Percentiles rank a stretch among this genome's conserved stretches.
These are phyloP conservation scores for Harmothoe impar DNA, from an alignment of 2,888 invertebrate species.

Conservation along the genomic window DNA sequence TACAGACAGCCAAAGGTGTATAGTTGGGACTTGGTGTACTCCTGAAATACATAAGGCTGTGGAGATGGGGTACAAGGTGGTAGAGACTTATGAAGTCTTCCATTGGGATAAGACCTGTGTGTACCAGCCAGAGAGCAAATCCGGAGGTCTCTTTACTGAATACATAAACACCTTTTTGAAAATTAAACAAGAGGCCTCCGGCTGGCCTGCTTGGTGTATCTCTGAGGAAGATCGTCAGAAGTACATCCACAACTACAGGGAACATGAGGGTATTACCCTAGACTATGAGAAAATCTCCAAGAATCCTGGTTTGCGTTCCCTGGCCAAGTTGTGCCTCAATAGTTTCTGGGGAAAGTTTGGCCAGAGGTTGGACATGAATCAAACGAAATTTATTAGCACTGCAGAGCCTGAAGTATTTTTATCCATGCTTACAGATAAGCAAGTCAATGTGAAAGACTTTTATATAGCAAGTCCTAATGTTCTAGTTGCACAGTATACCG, in stretches of 20 bases:
- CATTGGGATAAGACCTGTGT: constrained; percentile 6
- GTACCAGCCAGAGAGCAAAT: not conserved
- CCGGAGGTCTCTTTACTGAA: constrained; percentile 36
- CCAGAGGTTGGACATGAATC: not conserved
- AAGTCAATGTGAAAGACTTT: too few species aligned
- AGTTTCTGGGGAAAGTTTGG: constrained; percentile 69
- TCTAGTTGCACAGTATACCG: too few species aligned
- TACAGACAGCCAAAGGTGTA: not conserved
- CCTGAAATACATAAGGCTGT: not conserved
- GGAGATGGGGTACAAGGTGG: constrained; percentile 6
- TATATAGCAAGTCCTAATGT: too few species aligned
- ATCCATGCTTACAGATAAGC: too few species aligned
- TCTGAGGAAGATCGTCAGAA: constrained; percentile 70
- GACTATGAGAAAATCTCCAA: constrained; percentile 49
- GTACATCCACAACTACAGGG: constrained; percentile 70
- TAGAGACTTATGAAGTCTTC: constrained; percentile 25
- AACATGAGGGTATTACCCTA: constrained; percentile 21
- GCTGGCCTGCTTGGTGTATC: constrained; percentile 72
- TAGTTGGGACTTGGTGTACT: constrained; percentile 24
- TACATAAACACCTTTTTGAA: constrained; percentile 77
- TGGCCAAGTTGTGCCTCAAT: constrained; percentile 36
- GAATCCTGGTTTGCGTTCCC: constrained; percentile 24
- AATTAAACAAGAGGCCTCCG: constrained; percentile 74
- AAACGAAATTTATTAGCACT: not conserved
- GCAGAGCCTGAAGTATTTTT: too few species aligned